These are phyloP conservation scores for Tetramorium simillimum DNA, from an alignment of 1,140 invertebrate genomes.

Conservation along the genomic window DNA sequence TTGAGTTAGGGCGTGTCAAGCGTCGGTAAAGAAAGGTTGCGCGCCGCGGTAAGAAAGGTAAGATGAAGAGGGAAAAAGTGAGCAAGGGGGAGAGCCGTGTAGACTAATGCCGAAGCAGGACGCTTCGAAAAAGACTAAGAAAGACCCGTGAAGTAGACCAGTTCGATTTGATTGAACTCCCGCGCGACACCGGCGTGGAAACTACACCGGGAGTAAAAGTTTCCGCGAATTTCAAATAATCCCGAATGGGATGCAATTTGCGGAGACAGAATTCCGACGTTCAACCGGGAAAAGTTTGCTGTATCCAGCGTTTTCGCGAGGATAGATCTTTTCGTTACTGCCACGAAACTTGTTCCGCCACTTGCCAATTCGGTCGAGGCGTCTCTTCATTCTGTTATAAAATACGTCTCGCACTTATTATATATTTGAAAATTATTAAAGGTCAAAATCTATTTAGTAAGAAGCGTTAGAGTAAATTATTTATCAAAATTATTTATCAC, in stretches of 20 bases:
- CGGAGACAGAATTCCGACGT: conserved; percentile 76
- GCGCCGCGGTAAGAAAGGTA: neutral
- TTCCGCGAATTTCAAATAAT: conserved; percentile 83
- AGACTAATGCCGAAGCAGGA: conserved; percentile 2
- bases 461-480: neutral
- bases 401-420: neutral
- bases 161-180: conserved; percentile 82
- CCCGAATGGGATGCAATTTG: conserved; percentile 83
- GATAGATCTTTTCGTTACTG: conserved; percentile 23
- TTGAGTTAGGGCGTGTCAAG: conserved; percentile 58
- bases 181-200: conserved; percentile 75
- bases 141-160: conserved; percentile 62
- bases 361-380: neutral
- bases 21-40: conserved; percentile 15
- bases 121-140: conserved; percentile 17
- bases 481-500: too few species aligned
- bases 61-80: conserved; percentile 6
- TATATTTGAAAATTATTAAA: neutral
- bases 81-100: neutral
- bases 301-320: conserved; percentile 61
- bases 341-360: conserved; percentile 33
- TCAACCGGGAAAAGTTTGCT: conserved; percentile 76
- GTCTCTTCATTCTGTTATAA: conserved; percentile 4
- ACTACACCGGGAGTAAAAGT: conserved; percentile 76
- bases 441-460: neutral